These are phyloP conservation scores for Corythornis leucogaster DNA, from an alignment of 2,797 vertebrate genomes.

Conservation along the genomic window DNA sequence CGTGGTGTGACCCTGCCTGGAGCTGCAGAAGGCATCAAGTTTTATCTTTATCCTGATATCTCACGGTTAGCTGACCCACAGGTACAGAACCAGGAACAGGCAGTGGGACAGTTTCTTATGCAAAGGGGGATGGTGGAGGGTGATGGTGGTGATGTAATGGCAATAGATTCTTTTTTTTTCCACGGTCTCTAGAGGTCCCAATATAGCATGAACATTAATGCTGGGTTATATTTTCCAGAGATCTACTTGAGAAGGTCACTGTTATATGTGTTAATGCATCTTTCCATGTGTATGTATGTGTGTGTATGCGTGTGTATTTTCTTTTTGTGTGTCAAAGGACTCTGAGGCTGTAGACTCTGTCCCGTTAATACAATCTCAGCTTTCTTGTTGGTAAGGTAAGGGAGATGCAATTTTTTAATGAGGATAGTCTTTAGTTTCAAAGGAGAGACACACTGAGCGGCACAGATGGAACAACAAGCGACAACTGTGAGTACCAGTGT, in stretches of 20 bases:
- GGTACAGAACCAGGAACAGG: slow-evolving; percentile 78
- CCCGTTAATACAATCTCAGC: slow-evolving; percentile 71
- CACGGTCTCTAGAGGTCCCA: neutral
- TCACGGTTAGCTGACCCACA: slow-evolving; percentile 93
- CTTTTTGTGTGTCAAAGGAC: slow-evolving; percentile 60
- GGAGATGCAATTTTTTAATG: slow-evolving; percentile 54
- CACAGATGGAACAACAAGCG: slow-evolving; percentile 46
- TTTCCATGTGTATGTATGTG: slow-evolving; percentile 54
- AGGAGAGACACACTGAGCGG: slow-evolving; percentile 33
- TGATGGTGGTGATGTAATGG: neutral
- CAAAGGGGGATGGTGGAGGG: neutral
- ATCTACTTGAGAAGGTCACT: slow-evolving; percentile 31
- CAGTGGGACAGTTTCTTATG: neutral
- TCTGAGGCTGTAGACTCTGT: slow-evolving; percentile 74
- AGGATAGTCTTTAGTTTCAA: slow-evolving; percentile 65
- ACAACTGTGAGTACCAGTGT: slow-evolving; percentile 68
- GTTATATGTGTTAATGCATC: slow-evolving; percentile 31
- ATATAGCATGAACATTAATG: slow-evolving; percentile 1
- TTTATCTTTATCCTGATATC: slow-evolving; percentile 96
- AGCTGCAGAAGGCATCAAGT: slow-evolving; percentile 94
- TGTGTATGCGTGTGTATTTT: slow-evolving; percentile 36
- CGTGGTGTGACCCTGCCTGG: slow-evolving; percentile 96
- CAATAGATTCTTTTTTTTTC: neutral
- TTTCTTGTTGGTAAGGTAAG: slow-evolving; percentile 76
- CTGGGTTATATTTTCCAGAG: slow-evolving; percentile 48